Conservation (phyloP, 2,797 vertebrate species). For the Acrossocheilus fasciatus region DNA sequence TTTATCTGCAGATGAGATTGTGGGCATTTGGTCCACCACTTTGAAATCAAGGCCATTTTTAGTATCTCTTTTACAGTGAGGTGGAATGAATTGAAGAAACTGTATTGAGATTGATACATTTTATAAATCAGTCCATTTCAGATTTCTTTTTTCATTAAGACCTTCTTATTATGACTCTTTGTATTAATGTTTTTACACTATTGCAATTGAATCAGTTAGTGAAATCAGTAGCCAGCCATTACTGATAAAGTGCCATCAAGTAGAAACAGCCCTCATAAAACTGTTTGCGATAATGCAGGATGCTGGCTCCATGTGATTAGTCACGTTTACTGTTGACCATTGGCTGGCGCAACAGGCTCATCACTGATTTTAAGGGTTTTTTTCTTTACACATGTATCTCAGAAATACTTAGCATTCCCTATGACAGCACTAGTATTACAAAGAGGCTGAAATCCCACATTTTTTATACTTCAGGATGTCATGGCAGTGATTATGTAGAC, state of each 20-base stretch:
- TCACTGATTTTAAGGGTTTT: neutral
- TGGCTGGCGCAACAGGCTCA: neutral
- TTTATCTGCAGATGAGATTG: slow-evolving; percentile 12
- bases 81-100: neutral
- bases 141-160: neutral
- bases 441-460: neutral
- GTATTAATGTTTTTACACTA: neutral
- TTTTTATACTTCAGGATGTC: slow-evolving; percentile 56
- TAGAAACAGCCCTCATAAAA: neutral
- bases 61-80: neutral
- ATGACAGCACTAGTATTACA: neutral
- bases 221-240: neutral
- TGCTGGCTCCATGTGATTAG: neutral
- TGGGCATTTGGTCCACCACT: neutral
- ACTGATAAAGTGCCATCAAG: neutral
- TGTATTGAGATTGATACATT: neutral
- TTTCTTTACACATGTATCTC: neutral
- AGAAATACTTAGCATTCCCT: neutral
- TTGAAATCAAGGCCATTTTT: neutral
- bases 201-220: neutral
- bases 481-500: slow-evolving; percentile 45
- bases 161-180: neutral
- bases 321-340: neutral
- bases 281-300: neutral
- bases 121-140: neutral